These are phyloP conservation scores for Helicoverpa armigera DNA, from an alignment of 1,140 invertebrate species.

Conservation along the genomic window DNA sequence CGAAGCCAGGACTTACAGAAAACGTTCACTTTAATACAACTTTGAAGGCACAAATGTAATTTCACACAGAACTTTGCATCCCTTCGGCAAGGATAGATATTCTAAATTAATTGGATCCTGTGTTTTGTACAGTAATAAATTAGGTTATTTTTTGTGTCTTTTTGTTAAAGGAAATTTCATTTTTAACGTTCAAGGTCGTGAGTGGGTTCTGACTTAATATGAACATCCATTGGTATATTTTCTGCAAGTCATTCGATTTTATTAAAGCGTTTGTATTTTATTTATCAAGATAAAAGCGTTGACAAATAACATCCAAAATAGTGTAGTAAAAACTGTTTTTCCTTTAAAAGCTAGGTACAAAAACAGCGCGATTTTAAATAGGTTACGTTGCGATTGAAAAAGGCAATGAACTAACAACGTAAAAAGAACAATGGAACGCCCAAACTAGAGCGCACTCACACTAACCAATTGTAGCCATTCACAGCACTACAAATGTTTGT, in stretches of 20 bases:
- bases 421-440: not conserved
- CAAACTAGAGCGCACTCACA: conserved; percentile 1
- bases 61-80: conserved; percentile 24
- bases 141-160: not conserved
- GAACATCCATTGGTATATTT: too few relatives aligned
- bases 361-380: not conserved
- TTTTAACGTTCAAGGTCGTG: too few relatives aligned
- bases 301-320: too few relatives aligned
- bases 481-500: conserved; percentile 42
- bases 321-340: not conserved
- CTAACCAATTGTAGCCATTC: conserved; percentile 9
- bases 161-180: too few relatives aligned
- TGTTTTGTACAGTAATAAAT: conserved; percentile 3
- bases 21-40: conserved; percentile 27
- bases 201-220: too few relatives aligned
- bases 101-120: conserved; percentile 28
- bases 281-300: too few relatives aligned
- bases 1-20: conserved; percentile 20
- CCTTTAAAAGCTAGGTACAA: not conserved
- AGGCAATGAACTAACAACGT: too few relatives aligned
- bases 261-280: too few relatives aligned
- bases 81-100: conserved; percentile 33
- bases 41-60: conserved; percentile 32
- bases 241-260: too few relatives aligned
- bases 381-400: not conserved